Conservation (phyloP, 2,888 invertebrate genomes). For the Acanthosoma haemorrhoidale region DNA sequence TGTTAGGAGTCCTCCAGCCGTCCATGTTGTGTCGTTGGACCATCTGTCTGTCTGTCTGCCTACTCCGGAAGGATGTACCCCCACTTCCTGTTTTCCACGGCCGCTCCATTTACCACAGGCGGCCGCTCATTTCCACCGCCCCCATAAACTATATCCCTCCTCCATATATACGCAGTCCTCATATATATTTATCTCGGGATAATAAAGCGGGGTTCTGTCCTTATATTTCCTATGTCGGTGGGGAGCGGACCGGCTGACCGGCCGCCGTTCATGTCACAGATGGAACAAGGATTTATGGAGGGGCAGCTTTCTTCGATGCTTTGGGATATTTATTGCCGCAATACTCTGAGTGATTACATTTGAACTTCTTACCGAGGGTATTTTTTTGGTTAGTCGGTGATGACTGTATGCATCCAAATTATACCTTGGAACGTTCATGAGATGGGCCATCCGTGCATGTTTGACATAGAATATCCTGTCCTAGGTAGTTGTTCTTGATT, state of each 20-base stretch:
- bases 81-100: slow-evolving; percentile 7
- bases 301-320: background rate
- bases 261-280: background rate
- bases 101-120: slow-evolving; percentile 8
- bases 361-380: too few relatives aligned
- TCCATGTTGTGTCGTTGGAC: slow-evolving; percentile 10
- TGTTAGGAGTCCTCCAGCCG: background rate
- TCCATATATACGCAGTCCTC: background rate
- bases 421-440: too few relatives aligned
- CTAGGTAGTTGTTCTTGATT: too few relatives aligned
- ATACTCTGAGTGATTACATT: background rate
- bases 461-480: too few relatives aligned
- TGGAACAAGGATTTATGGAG: background rate
- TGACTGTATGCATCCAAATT: too few relatives aligned
- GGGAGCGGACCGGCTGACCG: too few relatives aligned
- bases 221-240: background rate
- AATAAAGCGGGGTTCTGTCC: background rate
- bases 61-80: background rate
- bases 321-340: background rate
- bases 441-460: too few relatives aligned
- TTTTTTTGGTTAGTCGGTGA: too few relatives aligned
- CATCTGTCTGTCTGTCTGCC: background rate
- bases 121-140: background rate
- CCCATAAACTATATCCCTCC: background rate
- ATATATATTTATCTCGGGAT: slow-evolving; percentile 5